These are phyloP conservation scores for Malachius bipustulatus DNA, from an alignment of 2,888 invertebrate genomes.

Conservation along the genomic window DNA sequence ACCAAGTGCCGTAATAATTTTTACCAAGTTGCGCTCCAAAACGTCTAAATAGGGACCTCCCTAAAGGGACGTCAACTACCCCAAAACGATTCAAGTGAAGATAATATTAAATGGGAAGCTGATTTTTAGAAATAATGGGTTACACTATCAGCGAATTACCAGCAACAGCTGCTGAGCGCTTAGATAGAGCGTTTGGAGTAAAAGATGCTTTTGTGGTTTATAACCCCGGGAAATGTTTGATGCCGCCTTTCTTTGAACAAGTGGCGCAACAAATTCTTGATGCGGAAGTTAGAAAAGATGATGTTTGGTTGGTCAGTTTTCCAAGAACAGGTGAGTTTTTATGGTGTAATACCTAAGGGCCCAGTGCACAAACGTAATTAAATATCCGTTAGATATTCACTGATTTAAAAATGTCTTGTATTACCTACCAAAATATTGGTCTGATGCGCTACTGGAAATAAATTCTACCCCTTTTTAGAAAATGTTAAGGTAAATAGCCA, in stretches of 20 bases:
- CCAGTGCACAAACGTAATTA: too few relatives aligned
- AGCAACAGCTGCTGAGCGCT: conserved; percentile 31
- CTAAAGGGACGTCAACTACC: too few relatives aligned
- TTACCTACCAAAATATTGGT: too few relatives aligned
- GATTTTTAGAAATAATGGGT: conserved; percentile 15
- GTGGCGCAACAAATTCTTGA: conserved; percentile 59
- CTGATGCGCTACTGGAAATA: neutral
- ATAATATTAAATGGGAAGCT: conserved; percentile 46
- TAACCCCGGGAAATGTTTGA: conserved; percentile 55
- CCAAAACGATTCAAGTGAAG: too few relatives aligned
- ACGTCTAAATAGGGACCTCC: too few relatives aligned
- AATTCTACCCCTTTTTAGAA: neutral
- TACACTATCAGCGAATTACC: conserved; percentile 19
- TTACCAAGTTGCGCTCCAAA: too few relatives aligned
- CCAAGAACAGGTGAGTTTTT: conserved; percentile 71
- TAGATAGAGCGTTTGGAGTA: conserved; percentile 57
- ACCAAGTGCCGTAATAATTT: too few relatives aligned
- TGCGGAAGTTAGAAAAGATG: conserved; percentile 59
- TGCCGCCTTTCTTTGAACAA: conserved; percentile 57
- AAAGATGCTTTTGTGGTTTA: conserved; percentile 61
- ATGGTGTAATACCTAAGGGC: too few relatives aligned
- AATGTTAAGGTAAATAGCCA: too few relatives aligned
- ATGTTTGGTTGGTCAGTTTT: conserved; percentile 79
- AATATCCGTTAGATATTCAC: too few relatives aligned
- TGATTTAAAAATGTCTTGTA: too few relatives aligned